phyloP scores from a whole-genome alignment of 2,888 invertebrate genomes.

The Dendrolimus houi region DNA sequence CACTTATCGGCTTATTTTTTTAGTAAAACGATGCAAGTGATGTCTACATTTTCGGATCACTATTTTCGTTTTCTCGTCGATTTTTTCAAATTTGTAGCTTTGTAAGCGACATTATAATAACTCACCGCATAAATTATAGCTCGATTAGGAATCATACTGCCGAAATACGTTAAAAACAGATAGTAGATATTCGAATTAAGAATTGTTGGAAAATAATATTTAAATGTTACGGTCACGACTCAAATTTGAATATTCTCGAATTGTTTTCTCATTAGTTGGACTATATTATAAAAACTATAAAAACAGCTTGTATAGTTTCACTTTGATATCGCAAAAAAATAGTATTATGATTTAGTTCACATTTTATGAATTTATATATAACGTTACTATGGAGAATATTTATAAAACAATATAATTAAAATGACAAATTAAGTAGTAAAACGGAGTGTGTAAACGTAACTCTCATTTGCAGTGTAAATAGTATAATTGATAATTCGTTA shows the following conservation, averaged over 20 bases:
- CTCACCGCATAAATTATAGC: slow-evolving; percentile 58
- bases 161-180: slow-evolving; percentile 33
- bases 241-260: no score
- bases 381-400: slow-evolving; percentile 54
- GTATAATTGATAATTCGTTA: slow-evolving; percentile 49
- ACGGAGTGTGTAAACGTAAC: slow-evolving; percentile 53
- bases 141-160: slow-evolving; percentile 51
- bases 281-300: no score
- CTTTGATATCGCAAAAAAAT: slow-evolving; percentile 22
- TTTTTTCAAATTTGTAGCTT: slow-evolving; percentile 36
- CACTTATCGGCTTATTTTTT: slow-evolving; percentile 8
- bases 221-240: no score
- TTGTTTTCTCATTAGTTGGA: no score
- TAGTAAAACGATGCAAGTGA: not conserved
- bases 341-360: slow-evolving; percentile 67
- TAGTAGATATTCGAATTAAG: slow-evolving; percentile 41
- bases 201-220: slow-evolving; percentile 14
- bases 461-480: slow-evolving; percentile 71
- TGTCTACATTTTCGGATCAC: slow-evolving; percentile 2
- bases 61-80: slow-evolving; percentile 11
- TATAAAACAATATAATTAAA: slow-evolving; percentile 48
- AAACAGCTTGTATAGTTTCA: no score
- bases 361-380: slow-evolving; percentile 60
- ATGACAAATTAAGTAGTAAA: slow-evolving; percentile 69
- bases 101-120: slow-evolving; percentile 43